Evolutionary conservation across 2,797 vertebrate species (phyloP), one percentile per base, ranked within the genome.

Genomic region (Tamandua tetradactyla): DNA sequence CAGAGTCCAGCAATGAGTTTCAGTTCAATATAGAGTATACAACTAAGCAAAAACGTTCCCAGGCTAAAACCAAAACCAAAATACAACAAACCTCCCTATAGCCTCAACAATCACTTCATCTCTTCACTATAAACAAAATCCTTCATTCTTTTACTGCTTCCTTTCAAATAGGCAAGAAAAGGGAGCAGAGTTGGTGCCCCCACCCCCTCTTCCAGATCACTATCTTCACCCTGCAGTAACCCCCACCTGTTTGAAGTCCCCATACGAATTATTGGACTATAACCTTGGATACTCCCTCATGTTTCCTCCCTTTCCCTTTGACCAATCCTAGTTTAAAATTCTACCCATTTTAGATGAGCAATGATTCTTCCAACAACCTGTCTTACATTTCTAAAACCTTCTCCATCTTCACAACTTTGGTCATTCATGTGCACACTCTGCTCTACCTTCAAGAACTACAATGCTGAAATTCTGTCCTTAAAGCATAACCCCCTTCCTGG

Each of bases 301-400:
- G 0, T 75, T 9, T 13, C 11, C 8, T 85, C 57, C 14, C 32
- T 80, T 91, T 40, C 37, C 74, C 94, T 95, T 59, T 30, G 22
- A 89, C 74, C 75, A 86, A 87, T 52, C 47, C 37, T 84, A 37
- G 22, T 82, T 89, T 93, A 86, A 92, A 94, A 78, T 76, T 82
- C 68, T 30, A 91, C n/a, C 35, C 35, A 91, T n/a, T 87, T 22
- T 85, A n/a, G 30, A 32, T 78, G 10, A 80, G 40, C 20, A 30
- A 86, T 62, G 42, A 85, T 79, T 52, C 27, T 80, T 92, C 32
- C 62, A 69, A 82, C 32, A 72, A 78, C 7, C 35, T 89, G 66
- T 42, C n/a, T 89, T 84, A 35, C 42, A 88, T 66, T 94, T 87
- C 78, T 82, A 84, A 12, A 93, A 88, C 47, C 22, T 79, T 44